phyloP scores from a whole-genome alignment of 2,113 vertebrate genomes.

The Heptranchias perlo region DNA sequence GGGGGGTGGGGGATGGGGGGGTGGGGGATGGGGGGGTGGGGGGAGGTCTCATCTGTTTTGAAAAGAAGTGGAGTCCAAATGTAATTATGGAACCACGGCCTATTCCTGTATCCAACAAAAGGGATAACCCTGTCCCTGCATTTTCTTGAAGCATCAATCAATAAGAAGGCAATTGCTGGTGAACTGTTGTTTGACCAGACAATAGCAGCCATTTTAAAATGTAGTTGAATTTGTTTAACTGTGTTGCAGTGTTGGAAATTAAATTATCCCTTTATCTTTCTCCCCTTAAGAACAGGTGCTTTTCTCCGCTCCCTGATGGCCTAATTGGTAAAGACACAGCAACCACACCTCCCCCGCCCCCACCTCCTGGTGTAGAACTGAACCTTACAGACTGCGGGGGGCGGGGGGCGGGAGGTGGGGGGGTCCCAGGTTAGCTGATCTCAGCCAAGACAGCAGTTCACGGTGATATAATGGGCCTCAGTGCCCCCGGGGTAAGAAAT shows the following conservation, averaged over 20 bases:
- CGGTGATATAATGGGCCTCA: neutral
- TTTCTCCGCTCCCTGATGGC: neutral
- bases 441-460: neutral
- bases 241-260: neutral
- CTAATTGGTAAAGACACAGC: neutral
- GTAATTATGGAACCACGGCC: neutral
- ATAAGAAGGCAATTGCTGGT: neutral
- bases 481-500: neutral
- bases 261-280: neutral
- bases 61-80: neutral
- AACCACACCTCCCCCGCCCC: neutral
- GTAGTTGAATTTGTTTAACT: neutral
- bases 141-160: conserved; percentile 1
- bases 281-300: neutral
- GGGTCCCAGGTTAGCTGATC: neutral
- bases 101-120: neutral
- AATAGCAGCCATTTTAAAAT: neutral
- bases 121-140: neutral
- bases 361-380: neutral
- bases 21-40: neutral
- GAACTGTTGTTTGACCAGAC: neutral
- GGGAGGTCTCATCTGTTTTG: neutral
- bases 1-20: neutral
- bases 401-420: too few species aligned
- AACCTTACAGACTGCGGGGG: neutral